Evolutionary conservation across 2,888 invertebrate species (phyloP), one percentile per base, ranked within the genome.

Genomic region (Volucella zonaria): DNA sequence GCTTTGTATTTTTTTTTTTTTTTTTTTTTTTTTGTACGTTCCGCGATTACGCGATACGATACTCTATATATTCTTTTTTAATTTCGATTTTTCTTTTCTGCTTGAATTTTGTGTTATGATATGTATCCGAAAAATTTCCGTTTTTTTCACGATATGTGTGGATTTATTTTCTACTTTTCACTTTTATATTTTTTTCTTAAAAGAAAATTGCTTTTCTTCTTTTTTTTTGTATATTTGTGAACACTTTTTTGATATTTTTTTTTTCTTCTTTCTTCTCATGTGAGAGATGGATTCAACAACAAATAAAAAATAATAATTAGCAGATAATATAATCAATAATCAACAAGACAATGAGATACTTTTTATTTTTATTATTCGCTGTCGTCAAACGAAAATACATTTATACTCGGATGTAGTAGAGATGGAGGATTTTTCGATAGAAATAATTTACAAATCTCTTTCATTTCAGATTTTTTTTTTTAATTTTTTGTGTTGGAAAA

Each of bases 321-420:
- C 82, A 78, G 82, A 82, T 77, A 82, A 77, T 82, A 74, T 78
- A 78, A 83, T 79, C 79, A 79, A 74, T 79, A 79, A 79, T 78
- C 82, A 82, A 74, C 78, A 76, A 66, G 67, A 74, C 18, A 77
- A 73, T 66, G 47, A 77, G 70, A 75, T 67, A 18, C 71, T 61
- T 62, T 47, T 15, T 11, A 64, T 31, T 40, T 68, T 74, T 77
- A 31, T 54, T 67, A 73, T 58, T 68, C 73, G 79, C 75, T 82
- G 68, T 79, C 78, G 42, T 45, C 64, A 61, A 51, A 66, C 14
- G 31, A 52, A 49, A 74, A 74, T 78, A 78, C 61, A 56, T 68
- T 74, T 74, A 74, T 68, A 71, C 47, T 70, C 14, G 56, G 58
- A 82, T 54, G 56, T 14, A n/a, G 49, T 31, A 58, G 42, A 73